phyloP scores from a whole-genome alignment of 2,113 vertebrate genomes.

The Notechis scutatus region DNA sequence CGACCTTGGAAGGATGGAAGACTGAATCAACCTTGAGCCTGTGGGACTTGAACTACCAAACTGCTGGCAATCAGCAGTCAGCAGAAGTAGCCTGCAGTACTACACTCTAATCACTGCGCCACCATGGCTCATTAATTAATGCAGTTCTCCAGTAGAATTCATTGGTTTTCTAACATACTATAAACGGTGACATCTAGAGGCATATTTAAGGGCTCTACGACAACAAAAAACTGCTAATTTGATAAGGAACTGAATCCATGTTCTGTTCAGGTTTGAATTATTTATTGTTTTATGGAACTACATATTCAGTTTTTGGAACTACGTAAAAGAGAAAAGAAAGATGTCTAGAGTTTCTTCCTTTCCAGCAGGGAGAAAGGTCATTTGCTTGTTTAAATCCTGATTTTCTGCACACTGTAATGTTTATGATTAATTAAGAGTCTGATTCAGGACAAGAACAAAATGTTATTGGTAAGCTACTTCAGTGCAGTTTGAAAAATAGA shows the following conservation, averaged over 20 bases:
- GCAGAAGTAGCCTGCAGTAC: no score
- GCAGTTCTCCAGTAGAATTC: constrained; percentile 15
- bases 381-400: neutral
- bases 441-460: neutral
- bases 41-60: no score
- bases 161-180: neutral
- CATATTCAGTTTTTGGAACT: neutral
- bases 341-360: neutral
- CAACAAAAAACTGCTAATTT: constrained; percentile 3
- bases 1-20: no score
- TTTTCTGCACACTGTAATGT: neutral
- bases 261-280: neutral
- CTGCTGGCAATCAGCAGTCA: no score
- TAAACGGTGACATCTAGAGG: accelerated
- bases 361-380: neutral
- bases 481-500: neutral
- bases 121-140: neutral
- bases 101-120: no score
- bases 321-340: neutral
- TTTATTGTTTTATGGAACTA: neutral
- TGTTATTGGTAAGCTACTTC: neutral
- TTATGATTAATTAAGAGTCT: neutral
- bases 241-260: constrained; percentile 5
- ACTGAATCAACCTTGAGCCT: no score
- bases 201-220: neutral